Evolutionary conservation across 2,797 vertebrate species (phyloP).

Genomic region (Brachyalestes nurse): DNA sequence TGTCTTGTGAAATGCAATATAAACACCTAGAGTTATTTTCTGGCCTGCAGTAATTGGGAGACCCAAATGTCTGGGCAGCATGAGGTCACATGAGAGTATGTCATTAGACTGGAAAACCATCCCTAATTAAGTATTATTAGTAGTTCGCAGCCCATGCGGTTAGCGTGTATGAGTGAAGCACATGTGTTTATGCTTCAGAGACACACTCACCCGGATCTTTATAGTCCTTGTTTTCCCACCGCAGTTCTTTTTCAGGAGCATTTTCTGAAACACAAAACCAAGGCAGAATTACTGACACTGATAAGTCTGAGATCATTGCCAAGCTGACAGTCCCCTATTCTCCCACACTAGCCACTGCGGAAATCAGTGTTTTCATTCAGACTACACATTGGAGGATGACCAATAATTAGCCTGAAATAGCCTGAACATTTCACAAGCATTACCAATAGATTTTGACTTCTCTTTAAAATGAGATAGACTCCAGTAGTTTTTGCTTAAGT

Average conservation of each 20-base stretch:
- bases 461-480: too few species aligned
- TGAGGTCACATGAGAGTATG: background rate
- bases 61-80: background rate
- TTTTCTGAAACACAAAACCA: constrained; percentile 83
- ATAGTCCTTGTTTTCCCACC: constrained; percentile 87
- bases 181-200: background rate
- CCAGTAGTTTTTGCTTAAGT: too few species aligned
- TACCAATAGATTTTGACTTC: too few species aligned
- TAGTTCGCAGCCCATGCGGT: background rate
- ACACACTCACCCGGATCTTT: constrained; percentile 87
- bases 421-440: too few species aligned
- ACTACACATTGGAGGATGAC: background rate
- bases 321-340: constrained; percentile 14
- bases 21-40: background rate
- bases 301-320: background rate
- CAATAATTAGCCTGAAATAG: too few species aligned
- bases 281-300: constrained; percentile 49
- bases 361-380: background rate
- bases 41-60: background rate
- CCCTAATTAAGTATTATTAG: background rate
- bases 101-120: background rate
- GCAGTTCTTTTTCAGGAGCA: constrained; percentile 91
- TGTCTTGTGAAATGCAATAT: background rate
- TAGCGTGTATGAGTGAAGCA: background rate
- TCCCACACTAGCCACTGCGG: background rate